Evolutionary conservation across 2,888 invertebrate genomes (phyloP), one percentile per base, ranked within the genome.

Genomic region (Colostygia pectinataria): DNA sequence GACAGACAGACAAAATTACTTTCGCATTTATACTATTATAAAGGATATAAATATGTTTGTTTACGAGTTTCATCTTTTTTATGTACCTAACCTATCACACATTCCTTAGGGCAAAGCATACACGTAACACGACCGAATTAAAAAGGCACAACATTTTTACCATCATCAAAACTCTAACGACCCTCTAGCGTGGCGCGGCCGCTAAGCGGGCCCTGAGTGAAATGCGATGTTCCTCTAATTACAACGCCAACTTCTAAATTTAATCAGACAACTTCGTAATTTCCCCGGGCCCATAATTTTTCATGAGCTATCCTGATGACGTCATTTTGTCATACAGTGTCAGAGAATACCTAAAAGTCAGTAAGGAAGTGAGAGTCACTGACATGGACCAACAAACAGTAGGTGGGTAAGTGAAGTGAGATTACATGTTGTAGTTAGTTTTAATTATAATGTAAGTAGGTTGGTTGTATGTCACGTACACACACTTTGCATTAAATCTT

Each of bases 181-280:
- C 56, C 49, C 55, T 63, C 58, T 57, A 55, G 61, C 63, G 65
- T 70, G 68, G 69, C 72, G 63, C 58, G 59, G 40, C 56, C 71
- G 68, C 74, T 74, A 73, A 77, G 75, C 71, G 77, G 64, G 65
- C 65, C 51, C 82, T 83, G 88, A 90, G 89, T 90, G 89, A 87
- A 89, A 84, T 85, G 83, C 83, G 74, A 83, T 89, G 90, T 90
- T 71, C 71, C 61, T 66, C 81, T 89, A 89, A 90, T 90, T 89
- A 89, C 80, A 41, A 54, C 63, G 69, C 65, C 78, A 90, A 90
- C 86, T 90, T 89, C 81, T 82, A 86, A 88, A 89, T 89, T 89
- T 89, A 89, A 89, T 88, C 85, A 89, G 78, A 74, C 82, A 87
- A 89, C 74, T 90, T 88, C 68, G 75, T 79, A 82, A 87, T 83